phyloP scores from a whole-genome alignment of 2,797 vertebrate species.

The Gouania willdenowi region DNA sequence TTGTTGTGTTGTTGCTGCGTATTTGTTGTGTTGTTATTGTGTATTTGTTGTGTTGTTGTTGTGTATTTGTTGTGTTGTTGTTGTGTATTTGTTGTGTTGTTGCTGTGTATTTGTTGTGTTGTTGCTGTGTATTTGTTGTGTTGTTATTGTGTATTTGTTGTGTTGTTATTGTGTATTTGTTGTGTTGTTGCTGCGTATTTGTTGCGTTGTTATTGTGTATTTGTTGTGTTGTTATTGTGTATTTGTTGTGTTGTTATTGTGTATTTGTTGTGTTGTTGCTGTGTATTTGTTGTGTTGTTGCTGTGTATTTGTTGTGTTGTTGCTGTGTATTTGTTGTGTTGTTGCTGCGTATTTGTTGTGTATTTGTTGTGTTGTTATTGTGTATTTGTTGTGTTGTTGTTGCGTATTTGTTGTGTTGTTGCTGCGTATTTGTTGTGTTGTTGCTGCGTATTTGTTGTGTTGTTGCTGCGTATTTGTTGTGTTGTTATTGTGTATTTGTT shows the following conservation, averaged over 20 bases:
- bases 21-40: constrained; percentile 1
- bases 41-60: too few relatives aligned
- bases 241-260: neutral
- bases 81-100: neutral
- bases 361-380: neutral
- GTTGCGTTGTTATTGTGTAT: neutral
- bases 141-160: neutral
- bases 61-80: neutral
- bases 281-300: neutral
- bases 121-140: neutral
- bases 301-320: too few relatives aligned
- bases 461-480: neutral
- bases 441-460: too few relatives aligned
- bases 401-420: too few relatives aligned
- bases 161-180: constrained; percentile 10
- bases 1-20: neutral
- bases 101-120: too few relatives aligned
- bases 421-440: neutral
- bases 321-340: neutral
- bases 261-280: neutral
- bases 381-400: neutral
- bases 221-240: neutral
- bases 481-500: neutral
- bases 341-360: too few relatives aligned
- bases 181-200: neutral